phyloP scores from a whole-genome alignment of 2,797 vertebrate genomes.

The Typhlichthys eigenmanni region DNA sequence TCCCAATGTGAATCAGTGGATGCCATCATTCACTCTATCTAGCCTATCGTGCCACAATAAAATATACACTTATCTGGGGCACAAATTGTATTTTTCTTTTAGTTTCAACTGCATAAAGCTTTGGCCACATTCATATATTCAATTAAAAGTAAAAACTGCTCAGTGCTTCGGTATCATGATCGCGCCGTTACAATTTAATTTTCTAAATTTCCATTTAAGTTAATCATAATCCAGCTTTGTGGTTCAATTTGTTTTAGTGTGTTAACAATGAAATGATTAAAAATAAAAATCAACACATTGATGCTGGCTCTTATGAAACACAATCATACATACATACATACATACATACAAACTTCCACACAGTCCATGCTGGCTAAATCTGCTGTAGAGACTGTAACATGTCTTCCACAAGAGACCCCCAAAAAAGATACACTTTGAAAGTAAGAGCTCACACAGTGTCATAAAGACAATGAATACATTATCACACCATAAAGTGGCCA shows the following conservation, averaged over 20 bases:
- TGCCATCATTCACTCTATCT: slow-evolving; percentile 67
- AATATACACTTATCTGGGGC: slow-evolving; percentile 80
- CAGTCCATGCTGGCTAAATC: slow-evolving; percentile 76
- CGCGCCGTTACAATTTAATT: slow-evolving; percentile 62
- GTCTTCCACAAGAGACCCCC: slow-evolving; percentile 68
- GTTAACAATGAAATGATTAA: slow-evolving; percentile 53
- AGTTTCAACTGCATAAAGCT: slow-evolving; percentile 89
- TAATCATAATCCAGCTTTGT: slow-evolving; percentile 72
- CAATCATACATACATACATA: slow-evolving; percentile 75
- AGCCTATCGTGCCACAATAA: slow-evolving; percentile 77
- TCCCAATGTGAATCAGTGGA: slow-evolving; percentile 82
- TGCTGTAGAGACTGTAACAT: slow-evolving; percentile 63
- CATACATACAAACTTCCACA: slow-evolving; percentile 40
- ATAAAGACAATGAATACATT: slow-evolving; percentile 74
- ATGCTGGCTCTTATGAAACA: slow-evolving; percentile 77
- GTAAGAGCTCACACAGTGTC: slow-evolving; percentile 72
- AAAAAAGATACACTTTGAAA: slow-evolving; percentile 78
- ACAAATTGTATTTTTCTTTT: slow-evolving; percentile 70
- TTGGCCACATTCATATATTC: slow-evolving; percentile 92
- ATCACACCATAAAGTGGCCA: slow-evolving; percentile 83
- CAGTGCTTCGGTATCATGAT: slow-evolving; percentile 81
- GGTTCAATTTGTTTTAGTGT: slow-evolving; percentile 80
- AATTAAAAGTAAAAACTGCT: slow-evolving; percentile 85
- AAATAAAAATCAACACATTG: slow-evolving; percentile 47
- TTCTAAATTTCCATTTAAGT: slow-evolving; percentile 59